Conservation (phyloP, 1,140 invertebrate species). For the Rhizoglyphus robini region DNA sequence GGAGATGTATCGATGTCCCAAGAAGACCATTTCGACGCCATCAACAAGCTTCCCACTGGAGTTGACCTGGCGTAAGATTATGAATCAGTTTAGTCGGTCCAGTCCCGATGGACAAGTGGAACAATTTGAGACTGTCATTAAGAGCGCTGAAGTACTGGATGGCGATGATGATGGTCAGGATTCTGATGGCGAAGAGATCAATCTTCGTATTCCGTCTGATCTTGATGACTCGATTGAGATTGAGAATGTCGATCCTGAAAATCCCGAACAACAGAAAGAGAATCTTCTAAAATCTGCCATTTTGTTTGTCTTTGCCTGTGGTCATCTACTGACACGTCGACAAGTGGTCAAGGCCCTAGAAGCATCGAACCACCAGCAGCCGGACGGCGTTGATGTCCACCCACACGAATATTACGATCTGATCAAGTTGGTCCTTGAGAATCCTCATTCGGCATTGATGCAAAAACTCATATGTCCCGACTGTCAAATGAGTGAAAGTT, state of each 20-base stretch:
- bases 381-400: too few relatives aligned
- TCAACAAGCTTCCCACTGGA: background rate
- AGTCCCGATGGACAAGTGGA: background rate
- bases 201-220: too few relatives aligned
- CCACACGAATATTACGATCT: too few relatives aligned
- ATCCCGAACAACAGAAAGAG: background rate
- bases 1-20: background rate
- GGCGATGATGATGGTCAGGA: too few relatives aligned
- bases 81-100: slow-evolving; percentile 2
- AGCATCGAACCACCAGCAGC: too few relatives aligned
- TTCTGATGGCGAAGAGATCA: too few relatives aligned
- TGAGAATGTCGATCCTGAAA: background rate
- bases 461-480: too few relatives aligned
- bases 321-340: background rate
- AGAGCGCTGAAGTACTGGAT: too few relatives aligned
- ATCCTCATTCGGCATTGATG: too few relatives aligned
- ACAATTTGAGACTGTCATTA: background rate
- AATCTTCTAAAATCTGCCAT: background rate
- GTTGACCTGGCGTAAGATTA: background rate
- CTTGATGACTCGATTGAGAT: background rate
- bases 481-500: too few relatives aligned
- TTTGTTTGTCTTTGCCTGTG: background rate
- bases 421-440: too few relatives aligned
- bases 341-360: background rate
- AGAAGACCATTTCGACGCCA: background rate